These are phyloP conservation scores for Leptinotarsa peninsularis DNA, from an alignment of 2,888 invertebrate genomes.

Conservation along the genomic window DNA sequence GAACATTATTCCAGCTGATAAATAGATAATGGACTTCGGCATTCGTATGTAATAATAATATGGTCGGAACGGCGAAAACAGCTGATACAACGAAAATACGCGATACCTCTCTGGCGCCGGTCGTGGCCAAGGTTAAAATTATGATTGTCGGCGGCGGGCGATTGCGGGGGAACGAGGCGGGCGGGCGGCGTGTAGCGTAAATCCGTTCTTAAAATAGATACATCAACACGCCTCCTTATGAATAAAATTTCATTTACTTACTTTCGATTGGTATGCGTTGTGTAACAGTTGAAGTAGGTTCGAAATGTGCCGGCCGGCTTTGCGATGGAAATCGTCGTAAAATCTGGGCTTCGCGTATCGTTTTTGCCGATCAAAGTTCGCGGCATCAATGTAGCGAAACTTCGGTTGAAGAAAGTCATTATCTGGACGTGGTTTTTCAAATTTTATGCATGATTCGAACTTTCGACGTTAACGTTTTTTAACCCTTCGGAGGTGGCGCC, in stretches of 20 bases:
- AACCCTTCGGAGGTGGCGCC: too few relatives aligned
- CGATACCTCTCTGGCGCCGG: slow-evolving; percentile 51
- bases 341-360: not conserved
- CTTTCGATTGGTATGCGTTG: slow-evolving; percentile 14
- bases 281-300: slow-evolving; percentile 13
- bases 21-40: not conserved
- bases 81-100: slow-evolving; percentile 48
- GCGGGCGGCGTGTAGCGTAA: slow-evolving; percentile 47
- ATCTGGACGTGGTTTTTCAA: not conserved
- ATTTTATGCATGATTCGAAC: too few relatives aligned
- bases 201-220: slow-evolving; percentile 53
- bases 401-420: not conserved
- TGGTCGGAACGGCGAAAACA: slow-evolving; percentile 37
- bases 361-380: slow-evolving; percentile 8
- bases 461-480: too few relatives aligned
- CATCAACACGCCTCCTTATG: slow-evolving; percentile 19
- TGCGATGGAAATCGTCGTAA: not conserved
- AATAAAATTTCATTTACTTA: slow-evolving; percentile 16
- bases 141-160: slow-evolving; percentile 32
- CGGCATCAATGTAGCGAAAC: not conserved
- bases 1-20: not conserved
- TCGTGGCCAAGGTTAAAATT: slow-evolving; percentile 59
- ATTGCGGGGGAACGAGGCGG: slow-evolving; percentile 41
- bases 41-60: slow-evolving; percentile 7
- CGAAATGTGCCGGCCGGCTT: not conserved